Base-by-base conservation (phyloP, 2,888 invertebrate genomes). In the Tinea trinotella region DNA sequence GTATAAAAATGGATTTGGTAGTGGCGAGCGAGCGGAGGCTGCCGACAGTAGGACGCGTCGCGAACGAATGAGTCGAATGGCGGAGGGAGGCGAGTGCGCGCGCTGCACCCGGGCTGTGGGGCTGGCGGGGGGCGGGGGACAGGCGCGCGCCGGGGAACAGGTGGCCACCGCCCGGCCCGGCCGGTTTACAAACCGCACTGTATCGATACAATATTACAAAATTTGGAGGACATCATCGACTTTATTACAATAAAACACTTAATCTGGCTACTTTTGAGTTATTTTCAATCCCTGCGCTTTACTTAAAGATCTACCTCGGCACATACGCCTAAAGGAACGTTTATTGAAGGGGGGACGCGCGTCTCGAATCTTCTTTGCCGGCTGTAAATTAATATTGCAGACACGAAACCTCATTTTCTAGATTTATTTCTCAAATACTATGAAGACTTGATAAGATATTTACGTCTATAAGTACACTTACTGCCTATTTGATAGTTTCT, bases 1-100 rank as follows among this genome's bases (percentile, higher is more conserved):
- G 18, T 10, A 17, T 12, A 52, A n/a, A 17, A 46, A 15, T 19
- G 17, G 17, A 46, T 19, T 7, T 17, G 6, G 70, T 67, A 68
- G 70, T 64, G 64, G 64, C 66, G 64, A 71, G 62, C 66, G 36
- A 24, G 10, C 22, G 65, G 70, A 70, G 71, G 76, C 81, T 76
- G 76, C 80, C 78, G 76, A 76, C 74, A 67, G 73, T 76, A 70
- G 70, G 73, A 79, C 81, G 82, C 81, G 84, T 81, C 83, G 82
- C 80, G 77, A 73, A 78, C 83, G 81, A 83, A 80, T 83, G 84
- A 75, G 64, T 68, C 70, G 10, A n/a, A n/a, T 60, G 61, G 59
- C 64, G 62, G 59, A 59, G 62, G 55, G 62, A 62, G 54, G 57
- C 58, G 60, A 59, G 62, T 59, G 61, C 61, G 60, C 58, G 58